Base-by-base conservation (phyloP, 2,888 invertebrate species). In the Malthinus flaveolus region DNA sequence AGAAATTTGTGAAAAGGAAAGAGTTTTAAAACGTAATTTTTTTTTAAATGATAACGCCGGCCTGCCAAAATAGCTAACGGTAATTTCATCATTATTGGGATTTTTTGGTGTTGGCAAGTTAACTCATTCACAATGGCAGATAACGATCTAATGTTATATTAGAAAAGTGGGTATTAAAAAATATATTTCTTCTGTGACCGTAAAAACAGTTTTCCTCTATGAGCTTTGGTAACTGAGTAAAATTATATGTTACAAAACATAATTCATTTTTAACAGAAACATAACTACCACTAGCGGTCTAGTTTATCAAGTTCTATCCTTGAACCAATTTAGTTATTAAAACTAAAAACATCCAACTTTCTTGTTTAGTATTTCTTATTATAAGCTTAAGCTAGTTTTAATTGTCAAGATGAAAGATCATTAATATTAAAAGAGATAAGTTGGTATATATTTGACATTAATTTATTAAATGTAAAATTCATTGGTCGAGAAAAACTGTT, bases 301-400 rank as follows among this genome's bases (percentile, higher is more conserved):
- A 51, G 51, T 56, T 51, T 50, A 12, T 34, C 32, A 11, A 53
- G 33, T n/a, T 46, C 46, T 39, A 51, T 36, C 51, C 47, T 46
- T 31, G 46, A 46, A 47, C 56, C 31, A 56, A 46, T 56, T 51
- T 51, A 51, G 51, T 51, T 56, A 50, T 33, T 50, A 51, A 13
- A 23, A 42, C 39, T 56, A 51, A 39, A 50, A 56, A 47, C 34
- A 10, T 23, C 31, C 39, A n/a, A 23, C 23, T 37, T 50, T 35
- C 47, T 52, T 58, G 32, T 33, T 57, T 53, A 52, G 52, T 52
- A 58, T 52, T 52, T 39, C 39, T 48, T 49, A 8, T 48, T 48
- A 48, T 32, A 52, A 52, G 52, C 31, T 13, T 32, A 52, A 52
- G 52, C 31, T 13, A 42, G 42, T 48, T 58, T 47, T 58, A 39